A percentile compares a stretch with the other conserved stretches of the same genome.
phyloP scores from a whole-genome alignment of 2,797 vertebrate species.

The Pygocentrus nattereri region DNA sequence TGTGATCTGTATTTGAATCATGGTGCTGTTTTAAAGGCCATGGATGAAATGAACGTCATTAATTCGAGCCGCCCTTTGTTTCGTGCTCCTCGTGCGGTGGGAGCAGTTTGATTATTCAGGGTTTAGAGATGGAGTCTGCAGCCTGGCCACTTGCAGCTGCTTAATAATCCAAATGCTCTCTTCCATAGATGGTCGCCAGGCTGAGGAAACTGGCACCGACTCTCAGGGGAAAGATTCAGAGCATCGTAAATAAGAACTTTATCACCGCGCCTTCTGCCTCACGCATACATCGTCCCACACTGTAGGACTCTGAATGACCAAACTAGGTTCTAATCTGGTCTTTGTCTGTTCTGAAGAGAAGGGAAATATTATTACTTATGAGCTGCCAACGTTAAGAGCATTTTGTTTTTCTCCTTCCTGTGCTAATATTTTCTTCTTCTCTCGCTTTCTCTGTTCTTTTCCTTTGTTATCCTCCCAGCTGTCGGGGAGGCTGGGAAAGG shows the following conservation, averaged over 20 bases:
- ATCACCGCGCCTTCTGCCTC: constrained; percentile 44
- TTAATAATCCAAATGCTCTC: constrained; percentile 46
- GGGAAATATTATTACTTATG: not conserved
- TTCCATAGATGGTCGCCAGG: not conserved
- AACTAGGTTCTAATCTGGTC: constrained; percentile 8
- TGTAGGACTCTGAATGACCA: constrained; percentile 13
- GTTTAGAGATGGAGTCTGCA: not conserved
- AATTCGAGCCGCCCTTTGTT: constrained; percentile 34
- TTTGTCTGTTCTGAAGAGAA: not conserved
- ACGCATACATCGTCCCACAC: constrained; percentile 1
- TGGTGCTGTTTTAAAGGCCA: not conserved
- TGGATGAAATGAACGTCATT: constrained; percentile 16
- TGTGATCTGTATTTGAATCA: not conserved
- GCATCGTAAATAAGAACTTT: constrained; percentile 56
- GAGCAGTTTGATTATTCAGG: constrained; percentile 35
- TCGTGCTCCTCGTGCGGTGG: not conserved
- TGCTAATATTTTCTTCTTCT: constrained; percentile 37
- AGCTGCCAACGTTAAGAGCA: not conserved
- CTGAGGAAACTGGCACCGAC: constrained; percentile 7
- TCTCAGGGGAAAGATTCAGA: constrained; percentile 51
- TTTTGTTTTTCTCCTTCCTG: constrained; percentile 17
- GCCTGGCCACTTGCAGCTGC: constrained; percentile 39
- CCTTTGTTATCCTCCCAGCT: constrained; percentile 80
- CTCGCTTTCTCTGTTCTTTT: constrained; percentile 22
- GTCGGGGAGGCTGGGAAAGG: constrained; percentile 85